phyloP scores from a whole-genome alignment of 2,888 invertebrate species.

The Helobdella robusta region DNA sequence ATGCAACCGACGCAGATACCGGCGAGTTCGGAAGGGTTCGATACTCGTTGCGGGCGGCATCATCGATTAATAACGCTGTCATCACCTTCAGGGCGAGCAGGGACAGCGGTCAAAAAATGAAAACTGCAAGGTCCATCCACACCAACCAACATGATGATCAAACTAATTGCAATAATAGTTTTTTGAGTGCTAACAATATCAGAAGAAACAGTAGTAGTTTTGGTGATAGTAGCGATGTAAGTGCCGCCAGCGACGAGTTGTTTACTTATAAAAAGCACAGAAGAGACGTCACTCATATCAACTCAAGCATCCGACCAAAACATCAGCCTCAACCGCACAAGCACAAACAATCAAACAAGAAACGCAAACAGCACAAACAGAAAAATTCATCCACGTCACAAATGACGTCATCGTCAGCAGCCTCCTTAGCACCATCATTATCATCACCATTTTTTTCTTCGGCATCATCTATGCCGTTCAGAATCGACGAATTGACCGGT shows the following conservation, averaged over 20 bases:
- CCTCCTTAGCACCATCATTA: too few relatives aligned
- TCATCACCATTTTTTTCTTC: too few relatives aligned
- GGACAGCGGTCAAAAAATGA: neutral
- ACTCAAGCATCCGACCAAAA: too few relatives aligned
- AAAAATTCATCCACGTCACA: too few relatives aligned
- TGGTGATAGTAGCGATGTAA: too few relatives aligned
- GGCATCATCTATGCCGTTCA: slow-evolving; percentile 27
- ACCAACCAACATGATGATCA: neutral
- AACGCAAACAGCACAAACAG: too few relatives aligned
- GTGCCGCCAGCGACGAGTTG: neutral
- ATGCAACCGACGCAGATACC: slow-evolving; percentile 18
- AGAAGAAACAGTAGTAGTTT: neutral
- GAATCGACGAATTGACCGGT: slow-evolving; percentile 27
- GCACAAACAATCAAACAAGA: neutral
- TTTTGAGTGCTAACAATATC: too few relatives aligned
- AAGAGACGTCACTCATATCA: too few relatives aligned
- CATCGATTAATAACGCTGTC: neutral
- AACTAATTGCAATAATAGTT: neutral
- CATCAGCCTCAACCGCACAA: neutral
- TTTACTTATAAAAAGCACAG: too few relatives aligned
- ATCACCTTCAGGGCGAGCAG: neutral
- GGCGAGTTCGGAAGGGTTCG: slow-evolving; percentile 14
- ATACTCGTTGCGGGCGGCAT: slow-evolving; percentile 21
- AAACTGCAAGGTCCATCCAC: neutral
- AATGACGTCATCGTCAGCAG: too few relatives aligned